phyloP scores from a whole-genome alignment of 2,888 invertebrate genomes.

The Melanostoma mellinum region DNA sequence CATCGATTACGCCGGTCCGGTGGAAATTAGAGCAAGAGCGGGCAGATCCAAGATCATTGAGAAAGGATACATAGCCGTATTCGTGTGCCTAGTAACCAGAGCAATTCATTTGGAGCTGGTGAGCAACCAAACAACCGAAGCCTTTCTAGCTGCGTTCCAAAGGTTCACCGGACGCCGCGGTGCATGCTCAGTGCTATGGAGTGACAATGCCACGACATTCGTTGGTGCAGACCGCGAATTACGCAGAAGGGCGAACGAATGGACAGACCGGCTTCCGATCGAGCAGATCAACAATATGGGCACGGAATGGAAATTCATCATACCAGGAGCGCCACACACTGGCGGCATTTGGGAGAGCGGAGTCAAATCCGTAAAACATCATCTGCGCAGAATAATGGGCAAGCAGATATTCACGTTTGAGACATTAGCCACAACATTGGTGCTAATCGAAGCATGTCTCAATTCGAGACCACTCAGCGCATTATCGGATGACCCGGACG shows the following conservation, averaged over 20 bases:
- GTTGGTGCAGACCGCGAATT: conserved; percentile 4
- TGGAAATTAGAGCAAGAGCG: no score
- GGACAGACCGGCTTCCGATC: neutral
- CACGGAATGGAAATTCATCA: no score
- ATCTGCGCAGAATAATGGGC: conserved; percentile 21
- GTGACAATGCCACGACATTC: conserved; percentile 15
- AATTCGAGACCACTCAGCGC: conserved; percentile 19
- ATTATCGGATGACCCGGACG: conserved; percentile 14
- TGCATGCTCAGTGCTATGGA: no score
- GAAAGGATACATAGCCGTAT: conserved; percentile 33
- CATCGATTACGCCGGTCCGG: no score
- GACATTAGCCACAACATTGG: conserved; percentile 34
- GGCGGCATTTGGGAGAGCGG: conserved; percentile 34
- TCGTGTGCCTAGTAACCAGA: conserved; percentile 25
- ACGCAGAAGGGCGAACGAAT: no score
- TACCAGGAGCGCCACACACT: conserved; percentile 4
- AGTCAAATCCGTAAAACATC: conserved; percentile 26
- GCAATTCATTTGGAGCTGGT: conserved; percentile 32
- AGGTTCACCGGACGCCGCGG: neutral
- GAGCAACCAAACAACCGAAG: conserved; percentile 11
- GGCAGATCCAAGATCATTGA: conserved; percentile 9
- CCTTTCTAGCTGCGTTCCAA: conserved; percentile 22
- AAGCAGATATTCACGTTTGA: conserved; percentile 32
- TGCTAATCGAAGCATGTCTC: conserved; percentile 22
- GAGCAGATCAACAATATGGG: neutral